A percentile compares a stretch with the other conserved stretches of the same genome.
phyloP scores from a whole-genome alignment of 2,113 vertebrate species.

The Rhegmatorhina hoffmannsi region DNA sequence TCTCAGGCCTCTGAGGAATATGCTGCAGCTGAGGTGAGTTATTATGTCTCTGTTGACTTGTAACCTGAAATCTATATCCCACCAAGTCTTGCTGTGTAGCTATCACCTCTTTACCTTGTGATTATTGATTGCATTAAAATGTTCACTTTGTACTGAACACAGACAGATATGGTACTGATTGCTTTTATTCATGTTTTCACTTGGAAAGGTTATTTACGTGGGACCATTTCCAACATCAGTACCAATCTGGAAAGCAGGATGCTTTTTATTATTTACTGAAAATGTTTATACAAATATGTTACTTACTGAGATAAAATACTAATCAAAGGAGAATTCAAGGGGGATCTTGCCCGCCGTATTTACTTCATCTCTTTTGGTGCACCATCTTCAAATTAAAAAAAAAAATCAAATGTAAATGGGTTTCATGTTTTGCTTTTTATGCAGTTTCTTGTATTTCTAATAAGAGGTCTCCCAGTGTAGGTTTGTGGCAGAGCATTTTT shows the following conservation, averaged over 20 bases:
- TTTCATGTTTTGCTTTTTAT: background rate
- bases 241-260: constrained; percentile 5
- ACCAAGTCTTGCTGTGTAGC: background rate
- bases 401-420: background rate
- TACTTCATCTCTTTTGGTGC: background rate
- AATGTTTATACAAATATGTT: constrained; percentile 7
- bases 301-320: background rate
- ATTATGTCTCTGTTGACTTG: constrained; percentile 32
- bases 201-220: constrained; percentile 33
- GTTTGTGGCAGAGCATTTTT: background rate
- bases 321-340: background rate
- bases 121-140: constrained; percentile 66
- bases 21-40: constrained; percentile 33
- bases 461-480: background rate
- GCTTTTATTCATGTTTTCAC: background rate
- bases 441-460: background rate
- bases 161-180: constrained; percentile 11
- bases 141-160: constrained; percentile 39
- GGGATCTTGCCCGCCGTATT: background rate
- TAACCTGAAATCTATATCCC: constrained; percentile 63
- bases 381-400: background rate
- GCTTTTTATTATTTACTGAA: constrained; percentile 54
- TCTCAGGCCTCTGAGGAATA: background rate
- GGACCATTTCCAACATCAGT: background rate
- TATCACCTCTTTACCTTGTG: constrained; percentile 25